Base-by-base conservation (phyloP, 2,888 invertebrate species). In the Brenthis daphne region DNA sequence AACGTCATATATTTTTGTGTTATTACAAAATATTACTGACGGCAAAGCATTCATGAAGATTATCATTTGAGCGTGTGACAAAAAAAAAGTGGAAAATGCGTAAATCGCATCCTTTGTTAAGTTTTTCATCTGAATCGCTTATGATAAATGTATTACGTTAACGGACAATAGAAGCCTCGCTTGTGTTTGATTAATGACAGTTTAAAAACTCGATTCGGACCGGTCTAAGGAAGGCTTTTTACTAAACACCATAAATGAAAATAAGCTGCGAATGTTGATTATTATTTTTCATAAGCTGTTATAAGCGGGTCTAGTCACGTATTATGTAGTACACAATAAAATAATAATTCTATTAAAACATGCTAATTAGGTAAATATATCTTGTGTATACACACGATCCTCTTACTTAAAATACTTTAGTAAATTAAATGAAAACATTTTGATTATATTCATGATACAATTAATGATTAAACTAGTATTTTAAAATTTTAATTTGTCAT, bases 61-160 rank as follows among this genome's bases (percentile, higher is more conserved):
- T 43, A 58, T 66, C 6, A 55, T 60, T 50, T 37, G 16, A 20
- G 50, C 14, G 24, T 67, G 70, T 70, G 67, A 75, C 79, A 76
- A 77, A 84, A 80, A 82, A 83, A 84, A 84, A 80, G 81, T 47
- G 57, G 47, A 57, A 83, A 85, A 86, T 85, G 83, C 82, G 84
- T 85, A 85, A 85, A 86, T 87, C 81, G 82, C 74, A 12, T 50
- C 66, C 66, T 64, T 71, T 73, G 68, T 69, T 57, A 63, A 67
- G 67, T 68, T 73, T 72, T 75, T 73, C 69, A 70, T 66, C 71
- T 65, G 66, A 74, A 74, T 64, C 82, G 81, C 82, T 84, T 84
- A 85, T 88, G 88, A 89, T 87, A 86, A 89, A 89, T 90, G 87
- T 87, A 85, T 87, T 84, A 82, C 82, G 77, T 74, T 79, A 77